Evolutionary conservation across 2,888 invertebrate genomes (phyloP).

Genomic region (Girardia tigrina): DNA sequence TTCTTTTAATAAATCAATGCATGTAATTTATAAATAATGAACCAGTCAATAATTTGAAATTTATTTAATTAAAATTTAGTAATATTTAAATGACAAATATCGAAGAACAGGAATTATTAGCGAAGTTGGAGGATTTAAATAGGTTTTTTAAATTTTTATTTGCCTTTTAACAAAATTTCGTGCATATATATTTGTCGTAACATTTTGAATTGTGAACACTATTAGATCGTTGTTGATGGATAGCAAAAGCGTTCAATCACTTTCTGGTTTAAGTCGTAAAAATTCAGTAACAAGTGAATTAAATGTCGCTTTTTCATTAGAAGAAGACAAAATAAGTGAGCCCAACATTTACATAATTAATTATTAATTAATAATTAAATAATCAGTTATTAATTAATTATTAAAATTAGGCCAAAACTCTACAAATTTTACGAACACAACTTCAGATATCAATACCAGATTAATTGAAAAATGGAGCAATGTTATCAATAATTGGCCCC

Average conservation of each 20-base stretch:
- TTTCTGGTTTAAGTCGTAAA: neutral
- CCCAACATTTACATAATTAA: neutral
- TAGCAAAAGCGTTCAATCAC: conserved; percentile 20
- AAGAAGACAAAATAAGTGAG: neutral
- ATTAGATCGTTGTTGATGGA: neutral
- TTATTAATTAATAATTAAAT: neutral
- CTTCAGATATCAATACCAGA: neutral
- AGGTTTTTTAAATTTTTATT: neutral
- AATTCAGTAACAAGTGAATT: neutral
- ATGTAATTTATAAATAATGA: neutral
- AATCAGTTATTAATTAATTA: neutral
- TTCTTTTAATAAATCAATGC: neutral
- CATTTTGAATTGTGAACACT: no score
- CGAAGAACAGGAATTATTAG: neutral
- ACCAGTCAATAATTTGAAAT: neutral
- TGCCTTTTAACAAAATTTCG: neutral
- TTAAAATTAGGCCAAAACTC: neutral
- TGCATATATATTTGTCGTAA: neutral
- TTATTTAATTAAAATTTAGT: neutral
- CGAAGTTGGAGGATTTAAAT: neutral
- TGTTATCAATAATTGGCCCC: conserved; percentile 8
- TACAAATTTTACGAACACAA: neutral
- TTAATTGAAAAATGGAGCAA: conserved; percentile 18
- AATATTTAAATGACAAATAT: neutral
- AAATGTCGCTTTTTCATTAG: neutral